phyloP scores from a whole-genome alignment of 2,113 vertebrate genomes.

The Protobothrops mucrosquamatus region DNA sequence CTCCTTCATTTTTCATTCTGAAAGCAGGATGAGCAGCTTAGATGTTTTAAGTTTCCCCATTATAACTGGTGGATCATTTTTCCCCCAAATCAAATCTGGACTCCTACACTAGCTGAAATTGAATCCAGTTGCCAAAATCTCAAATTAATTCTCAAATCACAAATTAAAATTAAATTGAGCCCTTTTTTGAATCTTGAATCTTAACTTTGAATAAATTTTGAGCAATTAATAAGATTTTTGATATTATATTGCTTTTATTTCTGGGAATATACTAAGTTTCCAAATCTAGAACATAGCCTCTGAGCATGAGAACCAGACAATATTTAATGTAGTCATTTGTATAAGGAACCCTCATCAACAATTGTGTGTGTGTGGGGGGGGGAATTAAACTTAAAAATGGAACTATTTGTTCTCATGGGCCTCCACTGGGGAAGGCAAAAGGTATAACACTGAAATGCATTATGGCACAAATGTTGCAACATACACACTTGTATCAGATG shows the following conservation, averaged over 20 bases:
- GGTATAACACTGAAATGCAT: not conserved
- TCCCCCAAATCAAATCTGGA: not conserved
- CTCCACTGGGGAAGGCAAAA: not conserved
- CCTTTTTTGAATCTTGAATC: not conserved
- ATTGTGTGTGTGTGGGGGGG: not conserved
- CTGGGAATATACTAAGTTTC: not conserved
- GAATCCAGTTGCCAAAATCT: not conserved
- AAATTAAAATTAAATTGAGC: not conserved
- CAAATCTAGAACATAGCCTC: not conserved
- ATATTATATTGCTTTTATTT: not conserved
- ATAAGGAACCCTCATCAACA: not conserved
- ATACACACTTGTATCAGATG: not conserved
- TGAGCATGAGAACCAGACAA: not conserved
- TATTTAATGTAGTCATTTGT: not conserved
- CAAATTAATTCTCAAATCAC: not conserved
- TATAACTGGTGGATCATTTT: not conserved
- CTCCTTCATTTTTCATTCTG: not conserved
- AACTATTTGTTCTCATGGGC: not conserved
- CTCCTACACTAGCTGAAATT: not conserved
- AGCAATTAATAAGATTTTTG: not conserved
- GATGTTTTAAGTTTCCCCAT: not conserved
- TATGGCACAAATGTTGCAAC: not conserved
- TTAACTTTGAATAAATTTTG: not conserved
- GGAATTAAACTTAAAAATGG: not conserved
- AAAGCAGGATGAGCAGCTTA: not conserved